Percentiles rank a stretch among this genome's conserved stretches.
These are phyloP conservation scores for Diloba caeruleocephala DNA, from an alignment of 2,888 invertebrate species.

Conservation along the genomic window DNA sequence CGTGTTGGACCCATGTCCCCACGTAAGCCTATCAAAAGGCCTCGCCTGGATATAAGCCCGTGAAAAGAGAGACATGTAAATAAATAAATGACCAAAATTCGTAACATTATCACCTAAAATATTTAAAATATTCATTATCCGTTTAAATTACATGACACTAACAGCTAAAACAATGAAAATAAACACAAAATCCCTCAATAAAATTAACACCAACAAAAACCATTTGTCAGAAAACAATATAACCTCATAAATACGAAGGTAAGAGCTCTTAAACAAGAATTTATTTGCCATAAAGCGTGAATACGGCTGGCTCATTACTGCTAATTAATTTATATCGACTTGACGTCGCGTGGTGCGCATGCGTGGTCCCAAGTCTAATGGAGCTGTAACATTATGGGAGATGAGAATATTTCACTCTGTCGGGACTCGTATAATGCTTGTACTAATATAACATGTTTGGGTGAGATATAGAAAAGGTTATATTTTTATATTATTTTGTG, in stretches of 20 bases:
- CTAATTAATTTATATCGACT: constrained; percentile 54
- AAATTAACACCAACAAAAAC: constrained; percentile 32
- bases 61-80: too few species aligned
- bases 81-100: too few species aligned
- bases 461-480: too few species aligned
- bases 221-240: constrained; percentile 38
- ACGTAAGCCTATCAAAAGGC: too few species aligned
- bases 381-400: not conserved
- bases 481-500: too few species aligned
- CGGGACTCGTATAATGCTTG: too few species aligned
- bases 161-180: constrained; percentile 22
- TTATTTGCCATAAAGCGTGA: constrained; percentile 45
- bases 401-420: not conserved
- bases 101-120: too few species aligned
- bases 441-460: too few species aligned
- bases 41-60: too few species aligned
- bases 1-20: too few species aligned
- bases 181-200: constrained; percentile 35
- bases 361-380: constrained; percentile 18
- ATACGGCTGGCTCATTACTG: constrained; percentile 44
- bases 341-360: constrained; percentile 31
- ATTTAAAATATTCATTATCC: too few species aligned
- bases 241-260: constrained; percentile 28
- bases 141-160: constrained; percentile 1
- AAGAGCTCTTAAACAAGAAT: constrained; percentile 34